These are phyloP conservation scores for Hippocampus zosterae DNA, from an alignment of 2,113 vertebrate species.

Conservation along the genomic window DNA sequence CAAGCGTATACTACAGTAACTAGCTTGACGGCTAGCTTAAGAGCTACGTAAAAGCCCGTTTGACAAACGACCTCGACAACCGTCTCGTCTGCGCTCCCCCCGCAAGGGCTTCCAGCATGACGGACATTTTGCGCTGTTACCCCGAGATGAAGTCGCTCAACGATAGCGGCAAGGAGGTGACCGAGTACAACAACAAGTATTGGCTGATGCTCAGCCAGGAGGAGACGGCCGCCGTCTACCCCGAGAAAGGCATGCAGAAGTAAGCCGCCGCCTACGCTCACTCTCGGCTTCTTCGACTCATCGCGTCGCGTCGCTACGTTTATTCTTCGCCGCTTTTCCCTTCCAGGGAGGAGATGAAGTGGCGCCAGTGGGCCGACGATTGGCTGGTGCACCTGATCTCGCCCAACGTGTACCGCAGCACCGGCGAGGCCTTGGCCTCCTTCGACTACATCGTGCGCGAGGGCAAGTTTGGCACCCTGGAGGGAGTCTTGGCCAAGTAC, in stretches of 20 bases:
- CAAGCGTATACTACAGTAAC: too few relatives aligned
- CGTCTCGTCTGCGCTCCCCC: background rate
- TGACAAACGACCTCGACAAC: too few relatives aligned
- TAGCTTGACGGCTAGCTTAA: background rate
- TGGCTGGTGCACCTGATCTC: conserved; percentile 97
- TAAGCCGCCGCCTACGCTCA: conserved; percentile 49
- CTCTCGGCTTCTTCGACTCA: background rate
- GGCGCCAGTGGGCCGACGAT: conserved; percentile 92
- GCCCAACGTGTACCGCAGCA: conserved; percentile 92
- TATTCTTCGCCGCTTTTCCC: too few relatives aligned
- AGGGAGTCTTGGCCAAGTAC: conserved; percentile 92
- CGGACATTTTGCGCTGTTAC: conserved; percentile 82
- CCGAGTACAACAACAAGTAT: conserved; percentile 90
- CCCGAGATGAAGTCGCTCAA: conserved; percentile 82
- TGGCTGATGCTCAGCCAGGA: conserved; percentile 90
- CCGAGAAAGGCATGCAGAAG: conserved; percentile 81
- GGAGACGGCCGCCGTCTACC: conserved; percentile 72
- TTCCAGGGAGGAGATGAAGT: conserved; percentile 93
- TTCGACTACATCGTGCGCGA: conserved; percentile 97
- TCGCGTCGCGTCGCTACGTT: too few relatives aligned
- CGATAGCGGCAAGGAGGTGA: conserved; percentile 83
- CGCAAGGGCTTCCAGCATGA: conserved; percentile 45
- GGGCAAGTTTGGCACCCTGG: conserved; percentile 85
- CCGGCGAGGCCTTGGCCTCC: conserved; percentile 84
- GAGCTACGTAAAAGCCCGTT: too few relatives aligned